Percentiles rank a stretch among this genome's conserved stretches.
Evolutionary conservation across 1,140 invertebrate genomes (phyloP).

Genomic region (Acromyrmex echinatior): DNA sequence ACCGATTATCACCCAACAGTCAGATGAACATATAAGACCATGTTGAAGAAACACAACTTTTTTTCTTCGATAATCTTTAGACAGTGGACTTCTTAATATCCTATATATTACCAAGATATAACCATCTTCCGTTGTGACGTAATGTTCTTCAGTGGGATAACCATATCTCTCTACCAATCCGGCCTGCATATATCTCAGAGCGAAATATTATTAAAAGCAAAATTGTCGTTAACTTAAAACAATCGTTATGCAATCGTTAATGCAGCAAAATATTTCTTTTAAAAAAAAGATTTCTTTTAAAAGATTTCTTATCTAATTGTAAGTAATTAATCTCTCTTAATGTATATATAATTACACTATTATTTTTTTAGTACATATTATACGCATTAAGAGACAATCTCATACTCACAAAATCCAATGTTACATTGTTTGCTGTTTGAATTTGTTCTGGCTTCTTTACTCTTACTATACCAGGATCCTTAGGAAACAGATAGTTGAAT

Average conservation of each 20-base stretch:
- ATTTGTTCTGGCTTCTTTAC: not conserved
- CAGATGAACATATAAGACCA: constrained; percentile 85
- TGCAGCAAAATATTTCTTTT: not conserved
- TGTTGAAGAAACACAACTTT: constrained; percentile 86
- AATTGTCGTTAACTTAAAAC: too few relatives aligned
- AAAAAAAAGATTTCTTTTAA: not conserved
- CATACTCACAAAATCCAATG: constrained; percentile 39
- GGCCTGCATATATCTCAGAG: constrained; percentile 55
- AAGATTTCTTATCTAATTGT: not conserved
- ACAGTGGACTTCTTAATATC: constrained; percentile 80
- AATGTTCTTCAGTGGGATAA: constrained; percentile 86
- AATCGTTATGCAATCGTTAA: not conserved
- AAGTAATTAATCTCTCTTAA: not conserved
- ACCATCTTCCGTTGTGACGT: constrained; percentile 85
- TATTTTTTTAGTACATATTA: not conserved
- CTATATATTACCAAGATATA: constrained; percentile 86
- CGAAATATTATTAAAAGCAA: too few relatives aligned
- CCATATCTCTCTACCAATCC: constrained; percentile 81
- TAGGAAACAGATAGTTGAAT: too few relatives aligned
- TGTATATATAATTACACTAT: not conserved
- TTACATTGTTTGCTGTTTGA: not conserved
- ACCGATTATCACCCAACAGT: constrained; percentile 85
- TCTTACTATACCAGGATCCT: too few relatives aligned
- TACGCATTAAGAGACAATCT: not conserved
- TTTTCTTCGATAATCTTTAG: constrained; percentile 10